These are phyloP conservation scores for Porites cylindrica DNA, from an alignment of 92 coral and sea anemone genomes.

Conservation along the genomic window DNA sequence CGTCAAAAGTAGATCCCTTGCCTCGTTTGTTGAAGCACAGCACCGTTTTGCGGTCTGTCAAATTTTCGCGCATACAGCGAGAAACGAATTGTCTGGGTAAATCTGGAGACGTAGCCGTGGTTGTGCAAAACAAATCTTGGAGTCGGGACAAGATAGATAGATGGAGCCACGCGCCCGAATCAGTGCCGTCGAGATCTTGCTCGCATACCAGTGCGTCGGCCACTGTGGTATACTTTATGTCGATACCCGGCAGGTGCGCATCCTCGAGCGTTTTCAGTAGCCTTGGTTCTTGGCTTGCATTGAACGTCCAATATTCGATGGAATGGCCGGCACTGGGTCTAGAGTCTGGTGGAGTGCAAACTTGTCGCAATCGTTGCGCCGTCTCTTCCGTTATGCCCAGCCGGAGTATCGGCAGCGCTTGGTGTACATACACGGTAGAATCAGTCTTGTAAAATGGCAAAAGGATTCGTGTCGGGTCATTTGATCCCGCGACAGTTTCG, in stretches of 20 bases:
- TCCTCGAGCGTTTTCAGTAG: not conserved
- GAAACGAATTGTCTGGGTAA: not conserved
- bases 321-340: not conserved
- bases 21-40: constrained; percentile 9
- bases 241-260: not conserved
- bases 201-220: not conserved
- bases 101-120: not conserved
- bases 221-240: not conserved
- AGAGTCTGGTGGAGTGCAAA: not conserved
- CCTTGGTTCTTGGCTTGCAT: not conserved
- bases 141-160: constrained; percentile 1
- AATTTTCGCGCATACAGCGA: not conserved
- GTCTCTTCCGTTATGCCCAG: not conserved
- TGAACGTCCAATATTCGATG: constrained; percentile 20
- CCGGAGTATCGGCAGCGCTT: constrained; percentile 1
- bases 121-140: not conserved
- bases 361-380: not conserved
- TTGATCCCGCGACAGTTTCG: not conserved
- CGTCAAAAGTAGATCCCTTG: not conserved
- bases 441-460: constrained; percentile 10
- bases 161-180: constrained; percentile 22
- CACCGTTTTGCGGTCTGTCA: constrained; percentile 4
- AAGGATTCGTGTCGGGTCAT: not conserved
- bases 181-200: not conserved
- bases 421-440: constrained; percentile 7